Evolutionary conservation across 2,797 vertebrate species (phyloP), one percentile per base, ranked within the genome.

Genomic region (Hydrolagus colliei): DNA sequence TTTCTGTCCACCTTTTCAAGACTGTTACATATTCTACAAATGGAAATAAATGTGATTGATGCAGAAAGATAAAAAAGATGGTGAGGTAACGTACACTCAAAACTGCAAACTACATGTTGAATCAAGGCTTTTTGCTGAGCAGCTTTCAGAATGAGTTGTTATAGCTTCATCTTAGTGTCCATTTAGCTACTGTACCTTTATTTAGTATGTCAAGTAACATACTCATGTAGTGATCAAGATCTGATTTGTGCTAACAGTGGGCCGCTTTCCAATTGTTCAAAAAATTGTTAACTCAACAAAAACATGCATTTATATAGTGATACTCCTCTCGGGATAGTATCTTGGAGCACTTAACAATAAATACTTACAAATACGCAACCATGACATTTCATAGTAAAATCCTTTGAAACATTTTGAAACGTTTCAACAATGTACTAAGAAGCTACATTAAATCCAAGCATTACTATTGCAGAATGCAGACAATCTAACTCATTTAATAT

Each of bases 11-110:
- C 67, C 87, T 88, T 86, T 86, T 86, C 87, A 6, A 88, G 87
- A 87, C 88, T 89, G 86, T 85, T 88, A 87, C 86, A 87, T 91
- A 88, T 90, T 91, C 87, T 86, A 86, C 87, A 89, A 90, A 88
- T 86, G 88, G 87, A 87, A 90, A 86, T 86, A 86, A 86, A 89
- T 87, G 89, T 87, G 90, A 92, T 91, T 91, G 91, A 92, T 94
- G 89, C 85, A 87, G 88, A 88, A 86, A 90, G 86, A 90, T 91
- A 92, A 91, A 89, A 91, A 89, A 92, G 89, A 88, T 89, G 89
- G 90, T 90, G 90, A 91, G 91, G 90, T 89, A 90, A 90, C 90
- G 90, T 89, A 88, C 65, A 27, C 68, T 82, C 14, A 68, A 68
- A 82, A 68, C 62, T 18, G 7, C 32, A 32, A 18, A 67, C 14